Base-by-base conservation (phyloP, 2,888 invertebrate species). In the Macrosiphum euphorbiae region DNA sequence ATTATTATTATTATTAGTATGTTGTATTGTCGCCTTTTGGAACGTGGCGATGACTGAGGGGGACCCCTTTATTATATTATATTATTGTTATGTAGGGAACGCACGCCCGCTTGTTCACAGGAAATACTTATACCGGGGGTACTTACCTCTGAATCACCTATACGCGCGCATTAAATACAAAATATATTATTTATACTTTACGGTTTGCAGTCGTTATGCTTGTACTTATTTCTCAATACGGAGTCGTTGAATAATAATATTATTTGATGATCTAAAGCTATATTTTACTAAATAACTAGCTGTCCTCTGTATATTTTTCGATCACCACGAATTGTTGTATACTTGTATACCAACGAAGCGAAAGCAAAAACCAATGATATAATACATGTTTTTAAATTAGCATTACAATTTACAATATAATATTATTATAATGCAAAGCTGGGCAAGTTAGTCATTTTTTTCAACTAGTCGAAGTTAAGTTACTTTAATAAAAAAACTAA, bases 31-130 rank as follows among this genome's bases (percentile, higher is more conserved):
- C 20, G 78, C 35, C 35, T 78, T 78, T 35, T 20, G n/a, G 20
- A 35, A 78, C 35, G 35, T 35, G 35, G 78, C 78, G 13, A 35
- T 35, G 78, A 78, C 7, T 35, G 78, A 78, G 78, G 78, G 78
- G 78, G 78, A 78, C 78, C 78, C 78, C 35, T 78, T 78, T 78
- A 78, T 78, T 78, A 35, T 78, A 67, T n/a, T 58, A 61, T 67
- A 61, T 67, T 78, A 78, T 78, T 16, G n/a, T 35, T 20, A 5
- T 26, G 35, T 78, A 20, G 78, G 78, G 78, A 78, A 78, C 78
- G 8, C 35, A 5, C 67, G 28, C 4, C 35, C 20, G 78, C 7
- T 78, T 20, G 78, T 35, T 16, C 35, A 20, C 78, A 78, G 78
- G 78, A 78, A 78, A 78, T 78, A 78, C 16, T 78, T 35, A 20